These are phyloP conservation scores for Metallyticus violacea DNA, from an alignment of 2,888 invertebrate species.

Conservation along the genomic window DNA sequence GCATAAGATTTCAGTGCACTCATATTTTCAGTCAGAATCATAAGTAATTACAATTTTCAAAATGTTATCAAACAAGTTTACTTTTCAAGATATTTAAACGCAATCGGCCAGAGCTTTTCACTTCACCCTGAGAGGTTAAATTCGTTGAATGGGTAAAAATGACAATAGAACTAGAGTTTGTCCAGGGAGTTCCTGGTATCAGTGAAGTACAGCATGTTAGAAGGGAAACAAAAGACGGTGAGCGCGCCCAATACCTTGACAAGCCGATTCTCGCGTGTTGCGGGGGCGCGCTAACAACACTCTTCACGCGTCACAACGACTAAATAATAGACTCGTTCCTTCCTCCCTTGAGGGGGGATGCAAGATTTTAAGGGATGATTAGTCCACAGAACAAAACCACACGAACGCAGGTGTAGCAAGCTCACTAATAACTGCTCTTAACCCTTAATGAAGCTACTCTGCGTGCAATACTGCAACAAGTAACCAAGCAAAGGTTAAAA, in stretches of 20 bases:
- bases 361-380: conserved; percentile 5
- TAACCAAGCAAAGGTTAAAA: too few relatives aligned
- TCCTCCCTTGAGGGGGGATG: neutral
- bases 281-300: neutral
- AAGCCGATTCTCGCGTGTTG: neutral
- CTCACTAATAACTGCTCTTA: neutral
- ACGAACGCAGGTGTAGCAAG: neutral
- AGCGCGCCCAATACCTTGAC: neutral
- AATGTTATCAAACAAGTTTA: too few relatives aligned
- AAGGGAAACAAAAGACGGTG: neutral
- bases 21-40: too few relatives aligned
- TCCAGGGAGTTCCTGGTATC: too few relatives aligned
- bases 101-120: too few relatives aligned
- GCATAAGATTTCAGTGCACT: too few relatives aligned
- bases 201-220: too few relatives aligned
- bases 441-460: neutral
- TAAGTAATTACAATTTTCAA: too few relatives aligned
- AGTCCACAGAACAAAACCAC: neutral
- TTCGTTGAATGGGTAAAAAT: too few relatives aligned
- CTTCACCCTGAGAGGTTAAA: too few relatives aligned
- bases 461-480: neutral
- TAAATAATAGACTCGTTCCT: neutral
- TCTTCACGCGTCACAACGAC: conserved; percentile 4
- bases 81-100: too few relatives aligned
- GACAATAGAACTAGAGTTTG: too few relatives aligned